Base-by-base conservation (phyloP, 1,140 invertebrate species). In the Babylonia areolata region DNA sequence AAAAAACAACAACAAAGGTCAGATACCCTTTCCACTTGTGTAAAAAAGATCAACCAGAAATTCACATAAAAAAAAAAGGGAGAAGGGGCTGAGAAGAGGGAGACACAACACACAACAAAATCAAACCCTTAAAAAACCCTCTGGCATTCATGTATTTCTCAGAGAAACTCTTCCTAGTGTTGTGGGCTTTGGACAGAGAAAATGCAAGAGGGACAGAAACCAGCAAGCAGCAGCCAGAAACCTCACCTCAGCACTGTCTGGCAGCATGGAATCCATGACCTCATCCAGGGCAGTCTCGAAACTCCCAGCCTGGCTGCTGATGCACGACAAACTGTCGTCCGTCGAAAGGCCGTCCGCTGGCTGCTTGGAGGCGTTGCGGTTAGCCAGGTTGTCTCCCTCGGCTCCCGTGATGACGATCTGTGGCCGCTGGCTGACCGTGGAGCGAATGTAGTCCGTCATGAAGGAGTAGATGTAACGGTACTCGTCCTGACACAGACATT, bases 401-500 rank as follows among this genome's bases (percentile, higher is more conserved):
- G 82, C 75, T 42, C 82, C 82, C 33, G 86, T 87, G 37, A 87
- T 87, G 54, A 87, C 77, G 58, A 87, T 87, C 42, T 84, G 81
- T 17, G 85, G 85, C 15, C 35, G 15, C n/a, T 64, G 82, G 20
- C n/a, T n/a, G n/a, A 73, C 82, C 82, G 46, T 84, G 82, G 82
- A 84, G n/a, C 54, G 64, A 2, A 87, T 82, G 46, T 79, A 87
- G 51, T 89, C 88, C 35, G 83, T 77, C 88, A 89, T 89, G 84
- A 89, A 89, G 54, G 84, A 77, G 82, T 89, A 89, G 64, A 89
- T 89, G 82, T 87, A 89, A 9, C 84, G 87, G 78, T 89, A 89
- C 64, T 89, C 88, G 71, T 89, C 88, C 88, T 89, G 88, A 51
- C 46, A 51, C 46, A 51, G 9, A 51, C 46, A 17, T 51, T 51